Conservation (phyloP, 2,797 vertebrate species). For the Xenops minutus region DNA sequence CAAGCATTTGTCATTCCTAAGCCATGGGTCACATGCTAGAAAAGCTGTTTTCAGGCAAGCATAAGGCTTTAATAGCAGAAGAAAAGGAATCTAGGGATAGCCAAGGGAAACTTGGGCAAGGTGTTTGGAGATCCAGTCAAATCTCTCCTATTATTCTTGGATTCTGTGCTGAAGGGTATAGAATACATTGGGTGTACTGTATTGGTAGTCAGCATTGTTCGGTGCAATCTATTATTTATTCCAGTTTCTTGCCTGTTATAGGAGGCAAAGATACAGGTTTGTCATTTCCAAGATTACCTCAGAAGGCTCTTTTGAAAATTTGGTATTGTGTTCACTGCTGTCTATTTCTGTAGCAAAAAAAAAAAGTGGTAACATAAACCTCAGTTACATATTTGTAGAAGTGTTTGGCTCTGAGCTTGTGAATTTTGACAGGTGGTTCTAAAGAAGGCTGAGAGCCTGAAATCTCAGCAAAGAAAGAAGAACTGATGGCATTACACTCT, state of each 20-base stretch:
- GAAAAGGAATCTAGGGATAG: neutral
- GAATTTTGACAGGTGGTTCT: neutral
- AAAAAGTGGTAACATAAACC: neutral
- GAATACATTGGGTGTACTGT: neutral
- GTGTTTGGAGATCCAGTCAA: neutral
- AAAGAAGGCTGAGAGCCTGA: neutral
- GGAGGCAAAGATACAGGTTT: neutral
- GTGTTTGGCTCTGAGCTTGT: neutral
- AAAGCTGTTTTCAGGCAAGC: neutral
- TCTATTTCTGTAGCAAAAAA: neutral
- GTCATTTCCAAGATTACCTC: neutral
- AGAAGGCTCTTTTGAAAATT: neutral
- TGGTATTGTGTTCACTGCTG: neutral
- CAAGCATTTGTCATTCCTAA: neutral
- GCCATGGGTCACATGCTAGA: neutral
- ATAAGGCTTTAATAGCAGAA: neutral
- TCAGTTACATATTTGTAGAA: neutral
- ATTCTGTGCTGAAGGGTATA: neutral
- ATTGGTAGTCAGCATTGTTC: neutral
- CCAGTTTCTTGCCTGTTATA: neutral
- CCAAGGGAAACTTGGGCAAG: neutral
- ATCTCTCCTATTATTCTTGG: neutral
- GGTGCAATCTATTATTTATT: neutral
- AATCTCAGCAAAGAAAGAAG: neutral
- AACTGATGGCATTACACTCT: neutral